A percentile compares a stretch with the other conserved stretches of the same genome.
phyloP scores from a whole-genome alignment of 2,113 vertebrate species.

The Progne subis region DNA sequence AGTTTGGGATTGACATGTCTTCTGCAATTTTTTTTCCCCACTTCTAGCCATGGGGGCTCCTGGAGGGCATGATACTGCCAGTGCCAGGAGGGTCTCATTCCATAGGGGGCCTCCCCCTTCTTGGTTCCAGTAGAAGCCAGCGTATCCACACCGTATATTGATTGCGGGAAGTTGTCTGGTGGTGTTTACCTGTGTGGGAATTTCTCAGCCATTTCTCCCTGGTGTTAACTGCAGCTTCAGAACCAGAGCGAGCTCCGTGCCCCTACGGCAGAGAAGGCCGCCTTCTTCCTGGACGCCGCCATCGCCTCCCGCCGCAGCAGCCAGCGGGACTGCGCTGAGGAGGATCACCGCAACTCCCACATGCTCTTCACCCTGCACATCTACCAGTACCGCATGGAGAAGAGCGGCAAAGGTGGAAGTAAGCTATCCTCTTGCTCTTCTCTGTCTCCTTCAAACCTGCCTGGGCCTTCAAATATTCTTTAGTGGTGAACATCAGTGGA shows the following conservation, averaged over 20 bases:
- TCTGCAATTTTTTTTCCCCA: not conserved
- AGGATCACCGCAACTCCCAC: conserved; percentile 94
- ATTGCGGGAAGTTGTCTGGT: not conserved
- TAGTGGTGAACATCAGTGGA: not conserved
- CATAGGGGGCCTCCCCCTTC: not conserved
- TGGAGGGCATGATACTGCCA: not conserved
- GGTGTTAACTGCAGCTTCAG: conserved; percentile 83
- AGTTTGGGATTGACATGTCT: not conserved
- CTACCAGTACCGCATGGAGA: conserved; percentile 99
- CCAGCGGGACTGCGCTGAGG: conserved; percentile 84
- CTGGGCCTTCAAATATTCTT: not conserved
- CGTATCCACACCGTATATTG: fast-evolving
- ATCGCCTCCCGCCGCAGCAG: conserved; percentile 88
- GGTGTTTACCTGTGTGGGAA: not conserved
- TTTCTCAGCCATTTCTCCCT: not conserved
- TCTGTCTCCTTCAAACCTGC: not conserved
- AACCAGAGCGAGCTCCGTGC: conserved; percentile 96
- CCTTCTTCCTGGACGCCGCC: conserved; percentile 94
- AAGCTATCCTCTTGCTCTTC: conserved; percentile 54
- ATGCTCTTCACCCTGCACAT: conserved; percentile 98
- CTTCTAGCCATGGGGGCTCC: not conserved
- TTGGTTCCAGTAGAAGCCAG: not conserved
- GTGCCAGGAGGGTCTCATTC: not conserved
- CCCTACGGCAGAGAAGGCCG: conserved; percentile 93
- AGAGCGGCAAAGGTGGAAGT: conserved; percentile 95